These are phyloP conservation scores for Lacanobia oleracea DNA, from an alignment of 2,888 invertebrate genomes.

Conservation along the genomic window DNA sequence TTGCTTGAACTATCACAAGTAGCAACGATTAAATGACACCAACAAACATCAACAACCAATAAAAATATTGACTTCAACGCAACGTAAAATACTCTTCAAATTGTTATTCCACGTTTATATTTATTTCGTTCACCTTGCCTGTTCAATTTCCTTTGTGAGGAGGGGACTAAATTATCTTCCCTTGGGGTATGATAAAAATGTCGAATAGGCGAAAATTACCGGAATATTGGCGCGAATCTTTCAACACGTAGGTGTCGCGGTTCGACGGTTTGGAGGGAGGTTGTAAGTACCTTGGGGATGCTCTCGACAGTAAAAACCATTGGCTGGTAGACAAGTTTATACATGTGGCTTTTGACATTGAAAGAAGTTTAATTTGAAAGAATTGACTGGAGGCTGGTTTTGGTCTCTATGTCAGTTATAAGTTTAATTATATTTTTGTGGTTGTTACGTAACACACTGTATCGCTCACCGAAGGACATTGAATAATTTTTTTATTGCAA, in stretches of 20 bases:
- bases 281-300: slow-evolving; percentile 27
- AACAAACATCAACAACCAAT: neutral
- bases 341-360: slow-evolving; percentile 1
- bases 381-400: neutral
- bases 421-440: neutral
- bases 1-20: neutral
- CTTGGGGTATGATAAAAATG: slow-evolving; percentile 65
- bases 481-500: too few species aligned
- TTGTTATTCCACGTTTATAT: slow-evolving; percentile 56
- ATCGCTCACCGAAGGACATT: neutral
- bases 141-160: slow-evolving; percentile 67
- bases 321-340: slow-evolving; percentile 1
- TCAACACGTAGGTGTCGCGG: slow-evolving; percentile 28
- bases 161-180: slow-evolving; percentile 69
- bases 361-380: neutral
- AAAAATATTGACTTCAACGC: slow-evolving; percentile 14
- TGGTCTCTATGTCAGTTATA: neutral
- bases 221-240: slow-evolving; percentile 66
- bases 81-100: slow-evolving; percentile 24
- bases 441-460: neutral
- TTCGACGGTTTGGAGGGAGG: slow-evolving; percentile 11
- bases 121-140: slow-evolving; percentile 54
- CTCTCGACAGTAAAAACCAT: neutral
- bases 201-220: slow-evolving; percentile 64
- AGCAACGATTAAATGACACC: neutral